A percentile compares a stretch with the other conserved stretches of the same genome.
phyloP scores from a whole-genome alignment of 2,888 invertebrate genomes.

The Perizoma flavofasciatum region DNA sequence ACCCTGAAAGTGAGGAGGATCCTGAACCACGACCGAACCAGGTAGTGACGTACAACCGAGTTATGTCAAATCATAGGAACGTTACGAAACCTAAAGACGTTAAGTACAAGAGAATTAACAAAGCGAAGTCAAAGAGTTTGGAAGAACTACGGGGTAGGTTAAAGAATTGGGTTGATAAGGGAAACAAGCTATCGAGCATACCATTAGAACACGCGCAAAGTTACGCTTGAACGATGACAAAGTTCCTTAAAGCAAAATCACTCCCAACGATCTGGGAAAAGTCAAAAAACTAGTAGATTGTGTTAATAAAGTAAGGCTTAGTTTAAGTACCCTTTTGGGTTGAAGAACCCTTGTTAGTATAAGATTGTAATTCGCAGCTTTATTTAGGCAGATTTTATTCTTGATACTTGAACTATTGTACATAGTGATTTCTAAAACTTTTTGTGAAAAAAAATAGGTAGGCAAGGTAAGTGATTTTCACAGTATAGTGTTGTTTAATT shows the following conservation, averaged over 20 bases:
- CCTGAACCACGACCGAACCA: conserved; percentile 75
- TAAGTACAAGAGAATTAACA: conserved; percentile 95
- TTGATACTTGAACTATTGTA: conserved; percentile 79
- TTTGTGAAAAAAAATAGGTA: conserved; percentile 43
- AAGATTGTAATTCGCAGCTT: conserved; percentile 57
- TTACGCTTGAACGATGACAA: conserved; percentile 76
- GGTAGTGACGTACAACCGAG: conserved; percentile 91
- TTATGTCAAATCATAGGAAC: conserved; percentile 95
- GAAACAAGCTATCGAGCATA: conserved; percentile 87
- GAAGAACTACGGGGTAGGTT: conserved; percentile 92
- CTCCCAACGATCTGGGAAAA: conserved; percentile 19
- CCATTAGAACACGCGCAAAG: conserved; percentile 87
- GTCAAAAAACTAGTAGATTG: conserved; percentile 24
- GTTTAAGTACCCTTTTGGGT: conserved; percentile 30
- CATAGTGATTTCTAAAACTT: conserved; percentile 63
- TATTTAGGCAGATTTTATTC: conserved; percentile 67
- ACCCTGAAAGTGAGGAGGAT: conserved; percentile 73
- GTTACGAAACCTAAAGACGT: conserved; percentile 96
- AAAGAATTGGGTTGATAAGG: conserved; percentile 94
- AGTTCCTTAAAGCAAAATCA: conserved; percentile 51
- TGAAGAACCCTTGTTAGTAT: conserved; percentile 38
- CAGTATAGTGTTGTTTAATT: conserved; percentile 40
- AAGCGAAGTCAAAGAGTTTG: conserved; percentile 94
- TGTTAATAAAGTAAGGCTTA: conserved; percentile 4
- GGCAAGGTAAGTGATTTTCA: conserved; percentile 17